Conservation (phyloP, 2,113 vertebrate species). For the human (Homo sapiens) region GRCh38 chr4:94826501-94827000, state of each 20-base stretch:
- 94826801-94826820: conserved; percentile 43
- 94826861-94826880: conserved; percentile 47
- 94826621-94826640: conserved; percentile 69
- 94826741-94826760: conserved; percentile 39
- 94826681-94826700: conserved; percentile 68
- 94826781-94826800: conserved; percentile 52
- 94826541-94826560: conserved; percentile 45
- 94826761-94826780: conserved; percentile 30
- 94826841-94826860: conserved; percentile 46
- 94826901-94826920: conserved; percentile 27
- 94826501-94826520: conserved; percentile 42
- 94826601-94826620: conserved; percentile 51
- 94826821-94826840: conserved; percentile 45
- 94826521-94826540: conserved; percentile 46
- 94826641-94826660: conserved; percentile 75
- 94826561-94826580: neutral
- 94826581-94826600: conserved; percentile 50
- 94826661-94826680: conserved; percentile 80
- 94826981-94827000: conserved; percentile 31
- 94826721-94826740: conserved; percentile 50
- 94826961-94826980: conserved; percentile 53
- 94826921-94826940: conserved; percentile 39
- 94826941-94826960: neutral
- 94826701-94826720: conserved; percentile 63
- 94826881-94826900: conserved; percentile 45